Conservation (phyloP, 2,888 invertebrate species). For the Drosophila barbarae region DNA sequence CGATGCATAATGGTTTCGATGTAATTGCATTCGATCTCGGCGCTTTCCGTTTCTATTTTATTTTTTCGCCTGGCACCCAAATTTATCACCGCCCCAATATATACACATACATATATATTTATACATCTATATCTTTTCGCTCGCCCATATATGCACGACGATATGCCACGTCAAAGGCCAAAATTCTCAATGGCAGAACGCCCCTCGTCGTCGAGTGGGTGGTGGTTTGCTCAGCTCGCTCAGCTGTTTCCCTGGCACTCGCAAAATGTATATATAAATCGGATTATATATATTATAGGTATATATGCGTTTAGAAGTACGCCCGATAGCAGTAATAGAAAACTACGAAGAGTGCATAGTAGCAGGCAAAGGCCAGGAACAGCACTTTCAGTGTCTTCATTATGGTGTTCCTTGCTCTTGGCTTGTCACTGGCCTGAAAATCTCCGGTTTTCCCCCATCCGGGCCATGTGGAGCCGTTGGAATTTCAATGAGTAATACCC, state of each 20-base stretch:
- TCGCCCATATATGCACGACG: slow-evolving; percentile 17
- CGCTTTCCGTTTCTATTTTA: slow-evolving; percentile 40
- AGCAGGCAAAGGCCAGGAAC: slow-evolving; percentile 62
- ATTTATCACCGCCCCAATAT: slow-evolving; percentile 50
- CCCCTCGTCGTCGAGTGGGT: slow-evolving; percentile 54
- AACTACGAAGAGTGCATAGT: slow-evolving; percentile 69
- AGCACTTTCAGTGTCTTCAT: slow-evolving; percentile 63
- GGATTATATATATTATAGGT: not conserved
- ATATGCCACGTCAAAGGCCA: slow-evolving; percentile 55
- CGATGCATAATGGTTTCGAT: slow-evolving; percentile 41
- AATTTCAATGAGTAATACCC: slow-evolving; percentile 30
- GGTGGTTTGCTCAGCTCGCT: slow-evolving; percentile 42
- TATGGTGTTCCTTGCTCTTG: slow-evolving; percentile 19
- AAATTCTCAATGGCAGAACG: slow-evolving; percentile 65
- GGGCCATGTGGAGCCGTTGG: slow-evolving; percentile 57
- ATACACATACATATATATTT: slow-evolving; percentile 33
- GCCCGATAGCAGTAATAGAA: slow-evolving; percentile 73
- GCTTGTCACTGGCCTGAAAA: slow-evolving; percentile 3
- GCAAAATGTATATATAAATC: not conserved
- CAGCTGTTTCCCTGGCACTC: slow-evolving; percentile 57
- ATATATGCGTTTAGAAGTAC: slow-evolving; percentile 45
- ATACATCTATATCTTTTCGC: slow-evolving; percentile 24
- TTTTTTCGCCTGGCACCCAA: slow-evolving; percentile 43
- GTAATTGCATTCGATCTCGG: slow-evolving; percentile 59
- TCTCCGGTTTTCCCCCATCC: slow-evolving; percentile 27